Evolutionary conservation across 2,113 vertebrate species (phyloP).

Genomic region (Siphamia tubifer): DNA sequence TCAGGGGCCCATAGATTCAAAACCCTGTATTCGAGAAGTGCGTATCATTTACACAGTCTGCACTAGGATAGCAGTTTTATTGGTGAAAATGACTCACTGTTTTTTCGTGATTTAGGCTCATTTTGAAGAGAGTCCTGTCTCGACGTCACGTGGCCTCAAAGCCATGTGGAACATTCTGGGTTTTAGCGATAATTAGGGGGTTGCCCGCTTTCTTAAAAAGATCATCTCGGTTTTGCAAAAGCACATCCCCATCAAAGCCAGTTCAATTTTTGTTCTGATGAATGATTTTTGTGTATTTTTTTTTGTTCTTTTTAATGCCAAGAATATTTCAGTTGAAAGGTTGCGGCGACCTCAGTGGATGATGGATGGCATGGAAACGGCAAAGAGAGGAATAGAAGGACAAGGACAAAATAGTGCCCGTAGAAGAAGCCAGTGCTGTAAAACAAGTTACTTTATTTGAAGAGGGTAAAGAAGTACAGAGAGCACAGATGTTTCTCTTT

Average conservation of each 20-base stretch:
- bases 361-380: slow-evolving; percentile 46
- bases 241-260: slow-evolving; percentile 27
- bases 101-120: slow-evolving; percentile 53
- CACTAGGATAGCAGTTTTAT: slow-evolving; percentile 64
- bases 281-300: slow-evolving; percentile 23
- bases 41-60: slow-evolving; percentile 77
- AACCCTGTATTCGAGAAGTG: slow-evolving; percentile 53
- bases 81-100: slow-evolving; percentile 71
- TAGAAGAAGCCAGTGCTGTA: background rate
- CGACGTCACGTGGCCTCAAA: slow-evolving; percentile 44
- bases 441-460: background rate
- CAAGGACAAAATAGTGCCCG: background rate
- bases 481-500: background rate
- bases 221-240: slow-evolving; percentile 48
- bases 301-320: slow-evolving; percentile 16
- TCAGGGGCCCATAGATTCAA: slow-evolving; percentile 65
- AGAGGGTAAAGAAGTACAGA: background rate
- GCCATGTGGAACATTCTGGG: slow-evolving; percentile 60
- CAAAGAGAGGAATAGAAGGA: slow-evolving; percentile 14
- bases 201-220: slow-evolving; percentile 54
- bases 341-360: slow-evolving; percentile 36
- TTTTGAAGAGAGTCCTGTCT: slow-evolving; percentile 36
- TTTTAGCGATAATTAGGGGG: slow-evolving; percentile 71
- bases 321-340: slow-evolving; percentile 50
- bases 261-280: slow-evolving; percentile 34